Base-by-base conservation (phyloP, 2,113 vertebrate species). In the Rhinoderma darwinii region DNA sequence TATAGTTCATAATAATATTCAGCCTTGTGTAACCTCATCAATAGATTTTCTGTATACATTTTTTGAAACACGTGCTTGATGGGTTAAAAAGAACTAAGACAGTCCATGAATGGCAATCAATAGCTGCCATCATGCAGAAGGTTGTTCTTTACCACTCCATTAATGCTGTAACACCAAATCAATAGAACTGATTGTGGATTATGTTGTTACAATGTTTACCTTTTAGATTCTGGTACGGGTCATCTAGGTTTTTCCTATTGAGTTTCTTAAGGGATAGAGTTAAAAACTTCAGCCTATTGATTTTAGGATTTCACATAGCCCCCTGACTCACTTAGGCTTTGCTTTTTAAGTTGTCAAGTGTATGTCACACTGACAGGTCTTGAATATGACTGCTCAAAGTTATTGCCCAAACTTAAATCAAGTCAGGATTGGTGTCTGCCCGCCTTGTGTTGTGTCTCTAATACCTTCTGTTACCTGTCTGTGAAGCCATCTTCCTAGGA, bases 251-350 rank as follows among this genome's bases (percentile, higher is more conserved):
- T 41, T 88, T 78, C 82, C 90, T 90, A 89, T 92, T 93, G 92
- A 92, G 92, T 95, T 93, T 94, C 93, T 92, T 92, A 78, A 90
- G 89, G 88, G 91, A 91, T 93, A 90, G 86, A 90, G 90, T 92
- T 94, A 92, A 94, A 93, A 94, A 93, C 92, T 61, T 41, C 56
- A 89, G 93, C 90, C 93, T 95, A 96, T 96, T 95, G 95, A 96
- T 95, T 96, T 96, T 93, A 90, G 95, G 95, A 95, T 96, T 95
- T 94, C 92, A 90, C 90, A 90, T 88, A 91, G 93, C 91, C 93
- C 92, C 92, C 91, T 90, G 89, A 89, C 91, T 92, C 92, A 88
- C 88, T 91, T 89, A 92, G 90, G 91, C 92, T 92, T 92, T 91
- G 89, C 91, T 92, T 92, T 93, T 93, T 27, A 93, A 93, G 85